These are phyloP conservation scores for Heterotis niloticus DNA, from an alignment of 2,113 vertebrate species.

Conservation along the genomic window DNA sequence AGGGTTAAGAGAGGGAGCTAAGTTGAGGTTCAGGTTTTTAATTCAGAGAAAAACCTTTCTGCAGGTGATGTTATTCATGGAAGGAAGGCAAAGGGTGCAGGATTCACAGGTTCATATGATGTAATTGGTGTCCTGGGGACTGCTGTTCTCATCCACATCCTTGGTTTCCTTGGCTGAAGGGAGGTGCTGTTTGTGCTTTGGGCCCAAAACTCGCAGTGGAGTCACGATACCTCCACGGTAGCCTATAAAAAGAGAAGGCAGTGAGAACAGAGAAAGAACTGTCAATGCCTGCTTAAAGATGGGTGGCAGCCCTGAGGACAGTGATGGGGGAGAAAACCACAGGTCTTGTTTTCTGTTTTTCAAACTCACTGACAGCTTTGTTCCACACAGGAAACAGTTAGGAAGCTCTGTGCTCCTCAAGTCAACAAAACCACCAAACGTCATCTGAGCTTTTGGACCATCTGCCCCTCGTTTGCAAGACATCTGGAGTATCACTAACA, in stretches of 20 bases:
- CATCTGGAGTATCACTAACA: neutral
- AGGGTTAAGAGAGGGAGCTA: neutral
- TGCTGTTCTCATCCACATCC: conserved; percentile 51
- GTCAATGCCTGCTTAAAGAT: neutral
- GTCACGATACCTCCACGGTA: conserved; percentile 63
- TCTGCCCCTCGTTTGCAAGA: neutral
- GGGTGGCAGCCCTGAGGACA: neutral
- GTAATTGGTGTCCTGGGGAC: conserved; percentile 81
- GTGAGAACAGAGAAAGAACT: conserved; percentile 38
- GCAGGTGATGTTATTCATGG: conserved; percentile 56
- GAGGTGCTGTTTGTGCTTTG: conserved; percentile 66
- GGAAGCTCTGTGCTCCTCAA: neutral
- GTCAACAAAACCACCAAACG: neutral
- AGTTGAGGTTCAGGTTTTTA: neutral
- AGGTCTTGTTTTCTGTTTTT: neutral
- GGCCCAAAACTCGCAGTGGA: conserved; percentile 62
- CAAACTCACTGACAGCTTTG: neutral
- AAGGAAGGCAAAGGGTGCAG: conserved; percentile 63
- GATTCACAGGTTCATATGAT: conserved; percentile 70
- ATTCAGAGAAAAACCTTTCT: neutral
- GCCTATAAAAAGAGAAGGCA: conserved; percentile 66
- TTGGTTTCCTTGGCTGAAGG: conserved; percentile 64
- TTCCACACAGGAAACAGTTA: neutral
- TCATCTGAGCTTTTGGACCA: neutral
- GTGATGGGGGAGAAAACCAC: neutral